Evolutionary conservation across 2,113 vertebrate genomes (phyloP).

Genomic region (Trogon melanurus): DNA sequence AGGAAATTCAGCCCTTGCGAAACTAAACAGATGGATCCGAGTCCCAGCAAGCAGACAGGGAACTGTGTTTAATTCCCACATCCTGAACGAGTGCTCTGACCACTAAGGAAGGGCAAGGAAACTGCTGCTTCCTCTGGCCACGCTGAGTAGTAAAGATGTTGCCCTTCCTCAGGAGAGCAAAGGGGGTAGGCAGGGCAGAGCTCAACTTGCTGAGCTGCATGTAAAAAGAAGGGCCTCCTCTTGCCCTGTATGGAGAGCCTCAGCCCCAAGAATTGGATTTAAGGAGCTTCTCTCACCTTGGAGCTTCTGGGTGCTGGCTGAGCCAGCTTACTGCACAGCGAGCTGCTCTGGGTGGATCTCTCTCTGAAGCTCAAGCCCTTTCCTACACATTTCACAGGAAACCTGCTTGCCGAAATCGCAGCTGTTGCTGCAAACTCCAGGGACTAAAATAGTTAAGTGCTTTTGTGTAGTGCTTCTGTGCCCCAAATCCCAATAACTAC

Average conservation of each 20-base stretch:
- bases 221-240: neutral
- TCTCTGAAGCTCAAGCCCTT: neutral
- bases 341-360: fast-evolving
- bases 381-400: neutral
- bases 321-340: fast-evolving
- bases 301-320: neutral
- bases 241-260: neutral
- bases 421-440: neutral
- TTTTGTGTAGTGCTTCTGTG: neutral
- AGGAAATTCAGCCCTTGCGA: neutral
- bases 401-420: neutral
- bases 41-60: neutral
- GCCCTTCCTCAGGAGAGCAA: neutral
- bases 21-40: neutral
- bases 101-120: neutral
- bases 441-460: neutral
- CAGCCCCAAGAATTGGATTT: neutral
- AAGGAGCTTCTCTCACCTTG: neutral
- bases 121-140: slow-evolving; percentile 46
- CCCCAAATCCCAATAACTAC: neutral
- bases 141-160: neutral
- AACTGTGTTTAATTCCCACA: slow-evolving; percentile 21
- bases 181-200: neutral
- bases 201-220: neutral
- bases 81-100: slow-evolving; percentile 9